Base-by-base conservation (phyloP, 2,888 invertebrate genomes). In the Heliothis peltigera region DNA sequence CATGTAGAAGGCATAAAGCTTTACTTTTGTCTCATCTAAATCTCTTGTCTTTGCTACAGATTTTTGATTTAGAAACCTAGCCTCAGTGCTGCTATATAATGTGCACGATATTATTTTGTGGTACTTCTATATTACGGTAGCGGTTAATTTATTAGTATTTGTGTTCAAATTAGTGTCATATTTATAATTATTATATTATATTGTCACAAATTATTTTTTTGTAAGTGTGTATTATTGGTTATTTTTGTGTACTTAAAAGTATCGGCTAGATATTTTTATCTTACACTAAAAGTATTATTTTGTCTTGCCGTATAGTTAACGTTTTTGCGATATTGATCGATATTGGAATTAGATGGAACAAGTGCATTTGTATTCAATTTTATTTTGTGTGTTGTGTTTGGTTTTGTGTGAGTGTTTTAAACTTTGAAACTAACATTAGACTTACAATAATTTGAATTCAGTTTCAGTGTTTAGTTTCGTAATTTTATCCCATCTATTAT, bases 121-220 rank as follows among this genome's bases (percentile, higher is more conserved):
- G 72, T 73, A 71, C 70, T 72, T 64, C 52, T 70, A 70, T 77
- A 77, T 61, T 74, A 73, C 49, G 68, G 70, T 87, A 86, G 82
- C 75, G 61, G 57, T 82, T 86, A 85, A 86, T 85, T 86, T 87
- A 86, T 87, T 88, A 84, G 88, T 84, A 82, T 87, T 87, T 94
- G 94, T 94, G 94, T 94, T 94, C 94, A 94, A 92, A 90, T 88
- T 92, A 90, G 94, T 94, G 94, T 94, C 94, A 94, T 94, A 93
- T 92, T 89, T 89, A 85, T 87, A 87, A 73, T 84, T 77, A 80
- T 81, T 85, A 85, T 77, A n/a, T n/a, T n/a, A n/a, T n/a, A n/a
- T 70, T 87, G 91, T 92, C 93, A 89, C 91, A 92, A 91, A 87
- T 81, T 82, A 84, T 70, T 82, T 81, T 79, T n/a, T n/a, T n/a